Conservation (phyloP, 2,797 vertebrate species). For the Catostomus latipinnis region DNA sequence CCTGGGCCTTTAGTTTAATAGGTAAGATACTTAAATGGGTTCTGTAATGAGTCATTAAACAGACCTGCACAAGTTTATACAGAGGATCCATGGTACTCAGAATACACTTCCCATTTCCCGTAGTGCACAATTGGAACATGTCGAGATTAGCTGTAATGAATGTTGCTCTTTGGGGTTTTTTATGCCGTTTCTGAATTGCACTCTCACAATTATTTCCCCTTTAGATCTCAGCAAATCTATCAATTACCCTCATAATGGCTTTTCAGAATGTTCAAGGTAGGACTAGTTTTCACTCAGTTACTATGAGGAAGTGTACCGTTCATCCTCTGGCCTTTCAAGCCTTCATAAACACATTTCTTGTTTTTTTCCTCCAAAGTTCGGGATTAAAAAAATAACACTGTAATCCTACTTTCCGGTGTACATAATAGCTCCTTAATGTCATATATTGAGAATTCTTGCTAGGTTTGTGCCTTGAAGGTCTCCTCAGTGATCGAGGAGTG, state of each 20-base stretch:
- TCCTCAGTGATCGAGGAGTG: conserved; percentile 39
- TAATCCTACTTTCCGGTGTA: conserved; percentile 27
- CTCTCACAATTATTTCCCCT: not conserved
- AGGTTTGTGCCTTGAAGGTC: conserved; percentile 42
- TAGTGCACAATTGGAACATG: too few relatives aligned
- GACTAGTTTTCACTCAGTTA: conserved; percentile 36
- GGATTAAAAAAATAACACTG: conserved; percentile 21
- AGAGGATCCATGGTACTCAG: too few relatives aligned
- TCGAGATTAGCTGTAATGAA: too few relatives aligned
- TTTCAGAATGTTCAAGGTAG: conserved; percentile 41
- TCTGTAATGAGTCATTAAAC: not conserved
- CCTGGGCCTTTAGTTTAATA: too few relatives aligned
- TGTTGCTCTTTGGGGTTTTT: too few relatives aligned
- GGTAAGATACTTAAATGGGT: too few relatives aligned
- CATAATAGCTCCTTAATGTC: conserved; percentile 44
- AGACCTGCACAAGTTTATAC: conserved; percentile 23
- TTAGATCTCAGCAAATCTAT: conserved; percentile 38
- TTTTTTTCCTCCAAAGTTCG: conserved; percentile 17
- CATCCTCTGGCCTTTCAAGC: conserved; percentile 29
- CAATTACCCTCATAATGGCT: conserved; percentile 36
- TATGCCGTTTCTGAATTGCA: too few relatives aligned
- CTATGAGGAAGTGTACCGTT: conserved; percentile 20
- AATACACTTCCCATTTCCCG: too few relatives aligned
- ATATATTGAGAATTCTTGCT: conserved; percentile 38
- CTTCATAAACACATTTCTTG: conserved; percentile 31